Conservation (phyloP, 2,888 invertebrate genomes). For the Corbicula japonica region DNA sequence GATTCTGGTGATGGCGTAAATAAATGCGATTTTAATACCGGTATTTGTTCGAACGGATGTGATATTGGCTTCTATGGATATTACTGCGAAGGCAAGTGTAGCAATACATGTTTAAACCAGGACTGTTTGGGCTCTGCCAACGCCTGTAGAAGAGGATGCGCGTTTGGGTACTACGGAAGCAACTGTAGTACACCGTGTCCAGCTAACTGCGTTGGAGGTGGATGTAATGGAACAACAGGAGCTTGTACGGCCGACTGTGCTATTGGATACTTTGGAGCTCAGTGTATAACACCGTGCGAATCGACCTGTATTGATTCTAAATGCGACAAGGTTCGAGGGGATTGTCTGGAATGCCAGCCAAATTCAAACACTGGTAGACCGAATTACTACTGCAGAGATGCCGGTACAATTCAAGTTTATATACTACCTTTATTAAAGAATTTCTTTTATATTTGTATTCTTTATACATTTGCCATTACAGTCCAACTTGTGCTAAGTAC, state of each 20-base stretch:
- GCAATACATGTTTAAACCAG: slow-evolving; percentile 40
- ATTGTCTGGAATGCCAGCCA: slow-evolving; percentile 50
- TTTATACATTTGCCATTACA: too few species aligned
- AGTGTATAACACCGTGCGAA: slow-evolving; percentile 39
- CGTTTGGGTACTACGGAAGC: slow-evolving; percentile 51
- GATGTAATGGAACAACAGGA: slow-evolving; percentile 43
- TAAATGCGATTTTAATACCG: slow-evolving; percentile 41
- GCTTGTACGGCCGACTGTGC: slow-evolving; percentile 38
- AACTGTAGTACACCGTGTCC: slow-evolving; percentile 43
- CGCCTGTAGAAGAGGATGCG: slow-evolving; percentile 57
- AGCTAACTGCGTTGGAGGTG: slow-evolving; percentile 42
- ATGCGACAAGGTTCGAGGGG: slow-evolving; percentile 49
- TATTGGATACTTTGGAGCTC: slow-evolving; percentile 33
- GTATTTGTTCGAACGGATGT: slow-evolving; percentile 55
- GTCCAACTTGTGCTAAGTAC: too few species aligned
- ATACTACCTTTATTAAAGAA: too few species aligned
- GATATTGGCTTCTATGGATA: slow-evolving; percentile 50
- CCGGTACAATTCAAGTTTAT: too few species aligned
- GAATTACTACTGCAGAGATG: slow-evolving; percentile 48
- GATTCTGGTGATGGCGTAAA: slow-evolving; percentile 40
- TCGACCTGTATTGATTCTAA: slow-evolving; percentile 53
- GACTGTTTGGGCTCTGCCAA: slow-evolving; percentile 43
- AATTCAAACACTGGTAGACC: slow-evolving; percentile 30
- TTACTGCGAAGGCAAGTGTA: slow-evolving; percentile 48
- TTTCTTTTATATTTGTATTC: too few species aligned